Conservation (phyloP, 2,797 vertebrate species). For the Craterocephalus amniculus region DNA sequence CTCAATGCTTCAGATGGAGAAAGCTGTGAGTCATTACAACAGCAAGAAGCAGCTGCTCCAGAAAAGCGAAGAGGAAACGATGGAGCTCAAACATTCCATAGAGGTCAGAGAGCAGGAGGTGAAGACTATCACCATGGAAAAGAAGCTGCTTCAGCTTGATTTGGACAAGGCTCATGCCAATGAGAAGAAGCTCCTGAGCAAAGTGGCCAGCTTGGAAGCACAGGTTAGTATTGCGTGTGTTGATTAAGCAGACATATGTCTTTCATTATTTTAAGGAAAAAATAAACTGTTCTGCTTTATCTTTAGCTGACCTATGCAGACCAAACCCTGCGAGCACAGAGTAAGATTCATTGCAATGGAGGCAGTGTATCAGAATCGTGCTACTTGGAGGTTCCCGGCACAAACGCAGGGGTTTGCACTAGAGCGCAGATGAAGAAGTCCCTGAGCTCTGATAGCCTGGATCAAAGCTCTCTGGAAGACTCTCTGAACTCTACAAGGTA, state of each 20-base stretch:
- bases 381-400: conserved; percentile 41
- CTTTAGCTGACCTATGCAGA: conserved; percentile 72
- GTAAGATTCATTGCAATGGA: conserved; percentile 59
- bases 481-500: conserved; percentile 84
- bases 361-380: background rate
- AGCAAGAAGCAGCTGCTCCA: conserved; percentile 90
- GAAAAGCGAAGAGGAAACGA: conserved; percentile 83
- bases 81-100: conserved; percentile 73
- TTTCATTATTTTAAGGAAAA: background rate
- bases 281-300: accelerated
- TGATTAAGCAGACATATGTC: background rate
- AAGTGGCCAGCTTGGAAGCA: conserved; percentile 84
- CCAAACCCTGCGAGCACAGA: conserved; percentile 79
- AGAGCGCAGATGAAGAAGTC: conserved; percentile 35
- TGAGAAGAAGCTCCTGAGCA: conserved; percentile 80
- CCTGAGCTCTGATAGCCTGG: conserved; percentile 88
- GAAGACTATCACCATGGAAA: conserved; percentile 72
- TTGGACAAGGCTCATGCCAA: conserved; percentile 79
- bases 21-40: conserved; percentile 87
- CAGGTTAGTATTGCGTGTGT: conserved; percentile 81
- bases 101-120: conserved; percentile 81
- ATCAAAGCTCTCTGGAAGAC: conserved; percentile 84
- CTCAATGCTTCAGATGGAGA: conserved; percentile 86
- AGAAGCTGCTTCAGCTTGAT: conserved; percentile 81
- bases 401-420: conserved; percentile 33